Percentiles rank a stretch among this genome's conserved stretches.
Evolutionary conservation across 2,797 vertebrate species (phyloP).

Genomic region (Clarias fuscus): DNA sequence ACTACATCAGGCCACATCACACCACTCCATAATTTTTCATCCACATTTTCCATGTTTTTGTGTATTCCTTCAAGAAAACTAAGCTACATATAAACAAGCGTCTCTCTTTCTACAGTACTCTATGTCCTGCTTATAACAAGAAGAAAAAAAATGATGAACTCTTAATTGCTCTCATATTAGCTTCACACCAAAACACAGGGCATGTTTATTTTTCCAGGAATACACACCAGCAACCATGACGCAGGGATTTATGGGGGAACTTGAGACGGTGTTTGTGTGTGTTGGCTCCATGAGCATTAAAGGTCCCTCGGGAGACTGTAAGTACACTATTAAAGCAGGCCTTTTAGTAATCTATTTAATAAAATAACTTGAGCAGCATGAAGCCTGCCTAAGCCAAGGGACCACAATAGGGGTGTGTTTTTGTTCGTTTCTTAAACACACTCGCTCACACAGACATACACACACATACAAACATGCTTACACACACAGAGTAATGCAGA

Average conservation of each 20-base stretch:
- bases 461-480: conserved; percentile 19
- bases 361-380: conserved; percentile 5
- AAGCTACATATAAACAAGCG: not conserved
- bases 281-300: not conserved
- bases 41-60: not conserved
- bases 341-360: conserved; percentile 40
- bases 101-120: not conserved
- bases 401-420: conserved; percentile 23
- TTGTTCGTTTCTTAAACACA: conserved; percentile 9
- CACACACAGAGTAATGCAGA: conserved; percentile 45
- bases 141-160: not conserved
- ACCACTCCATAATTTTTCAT: not conserved
- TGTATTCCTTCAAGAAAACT: not conserved
- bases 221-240: conserved; percentile 2
- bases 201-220: conserved; percentile 23
- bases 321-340: conserved; percentile 25
- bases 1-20: not conserved
- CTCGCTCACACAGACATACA: conserved; percentile 15
- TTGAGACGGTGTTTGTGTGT: not conserved
- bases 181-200: conserved; percentile 10
- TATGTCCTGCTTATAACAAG: not conserved
- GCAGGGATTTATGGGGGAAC: conserved; percentile 18
- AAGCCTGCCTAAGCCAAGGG: conserved; percentile 17
- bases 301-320: conserved; percentile 7
- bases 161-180: not conserved